phyloP scores from a whole-genome alignment of 1,140 invertebrate species.

The Drosophila cardini region DNA sequence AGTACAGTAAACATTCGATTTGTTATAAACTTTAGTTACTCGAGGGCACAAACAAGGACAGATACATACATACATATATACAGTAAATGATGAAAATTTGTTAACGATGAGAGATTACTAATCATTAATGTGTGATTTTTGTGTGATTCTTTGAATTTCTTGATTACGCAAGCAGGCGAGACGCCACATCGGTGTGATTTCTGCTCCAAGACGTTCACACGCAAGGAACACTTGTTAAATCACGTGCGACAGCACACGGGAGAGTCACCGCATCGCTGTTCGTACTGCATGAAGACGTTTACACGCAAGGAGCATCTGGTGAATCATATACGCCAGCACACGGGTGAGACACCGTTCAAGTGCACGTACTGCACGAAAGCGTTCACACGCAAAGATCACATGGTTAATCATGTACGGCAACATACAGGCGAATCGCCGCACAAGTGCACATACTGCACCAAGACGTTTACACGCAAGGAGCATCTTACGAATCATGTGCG shows the following conservation, averaged over 20 bases:
- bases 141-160: conserved; percentile 42
- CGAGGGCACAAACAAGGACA: no score
- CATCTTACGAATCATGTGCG: conserved; percentile 89
- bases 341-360: conserved; percentile 92
- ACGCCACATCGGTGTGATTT: conserved; percentile 94
- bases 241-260: conserved; percentile 92
- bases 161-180: conserved; percentile 87
- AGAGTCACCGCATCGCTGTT: conserved; percentile 86
- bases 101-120: conserved; percentile 69
- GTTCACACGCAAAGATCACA: conserved; percentile 93
- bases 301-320: conserved; percentile 92
- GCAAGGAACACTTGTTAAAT: conserved; percentile 92
- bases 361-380: conserved; percentile 94
- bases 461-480: conserved; percentile 92
- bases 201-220: conserved; percentile 93
- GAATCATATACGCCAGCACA: conserved; percentile 92
- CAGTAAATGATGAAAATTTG: not conserved
- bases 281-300: conserved; percentile 90
- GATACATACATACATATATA: no score
- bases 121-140: conserved; percentile 62
- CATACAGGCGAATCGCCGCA: conserved; percentile 95
- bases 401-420: conserved; percentile 90
- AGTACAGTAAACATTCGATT: no score
- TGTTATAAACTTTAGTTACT: no score
- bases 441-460: conserved; percentile 92